Evolutionary conservation across 2,888 invertebrate genomes (phyloP), one percentile per base, ranked within the genome.

Genomic region (Oscheius myriophilus): DNA sequence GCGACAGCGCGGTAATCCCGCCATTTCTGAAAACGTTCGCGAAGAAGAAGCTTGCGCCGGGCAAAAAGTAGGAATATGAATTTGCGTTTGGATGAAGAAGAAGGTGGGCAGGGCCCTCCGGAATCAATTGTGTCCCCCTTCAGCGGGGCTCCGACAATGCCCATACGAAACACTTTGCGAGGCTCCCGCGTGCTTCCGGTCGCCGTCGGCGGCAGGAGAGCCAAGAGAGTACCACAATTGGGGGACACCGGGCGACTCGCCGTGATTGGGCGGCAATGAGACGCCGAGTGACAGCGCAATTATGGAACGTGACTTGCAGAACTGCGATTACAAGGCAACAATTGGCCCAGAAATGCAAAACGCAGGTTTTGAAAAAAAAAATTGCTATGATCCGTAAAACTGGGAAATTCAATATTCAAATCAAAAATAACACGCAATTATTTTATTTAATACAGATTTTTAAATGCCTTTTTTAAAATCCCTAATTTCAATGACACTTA

Each of bases 181-280:
- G 61, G 61, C 61, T 61, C 61, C 61, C 61, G 61, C 33, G 33
- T 7, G 46, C 49, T 61, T 61, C 61, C 61, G 61, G 61, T 61
- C 46, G 61, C 41, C 42, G 16, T 25, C 3, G 53, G 14, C 25
- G 18, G n/a, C 18, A 25, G 55, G 55, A 14, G 33, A 52, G 23
- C 3, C 49, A 18, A 18, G 23, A 49, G 18, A 23, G 46, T 4
- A 45, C 33, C 9, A 9, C 46, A 45, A 49, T 11, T 18, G 49
- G 49, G n/a, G 49, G 49, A 49, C 49, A 49, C 21, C 23, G 49
- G 49, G 49, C 49, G 18, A 49, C 49, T n/a, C n/a, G n/a, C n/a
- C 11, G 23, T 1, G 49, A 49, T 49, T 49, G 18, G 49, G 23
- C 23, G 18, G 33, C 33, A 33, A 33, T 33, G 33, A 33, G 33